Evolutionary conservation across 2,113 vertebrate genomes (phyloP).

Genomic region (Meleagris gallopavo): DNA sequence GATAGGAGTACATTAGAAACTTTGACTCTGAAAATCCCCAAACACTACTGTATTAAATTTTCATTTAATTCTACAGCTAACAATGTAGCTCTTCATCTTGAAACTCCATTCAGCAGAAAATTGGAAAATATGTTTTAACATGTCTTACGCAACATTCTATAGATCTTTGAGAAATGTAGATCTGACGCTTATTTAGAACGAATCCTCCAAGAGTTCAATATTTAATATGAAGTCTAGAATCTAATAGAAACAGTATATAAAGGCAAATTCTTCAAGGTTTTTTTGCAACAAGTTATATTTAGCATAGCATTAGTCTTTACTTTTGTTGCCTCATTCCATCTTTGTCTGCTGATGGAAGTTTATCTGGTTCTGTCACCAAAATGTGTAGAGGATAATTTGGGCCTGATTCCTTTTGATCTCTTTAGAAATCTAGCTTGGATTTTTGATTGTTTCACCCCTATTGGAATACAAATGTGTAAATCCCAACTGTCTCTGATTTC

Average conservation of each 20-base stretch:
- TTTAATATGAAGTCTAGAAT: not conserved
- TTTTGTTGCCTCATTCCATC: not conserved
- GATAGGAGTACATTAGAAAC: not conserved
- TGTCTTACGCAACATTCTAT: not conserved
- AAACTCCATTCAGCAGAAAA: not conserved
- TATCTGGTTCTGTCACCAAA: not conserved
- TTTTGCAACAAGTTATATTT: not conserved
- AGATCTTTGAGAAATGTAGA: not conserved
- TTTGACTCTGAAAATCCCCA: not conserved
- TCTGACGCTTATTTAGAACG: not conserved
- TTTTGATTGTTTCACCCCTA: not conserved
- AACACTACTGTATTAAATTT: fast-evolving
- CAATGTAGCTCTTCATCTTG: not conserved
- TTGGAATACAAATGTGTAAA: not conserved
- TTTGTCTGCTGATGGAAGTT: not conserved
- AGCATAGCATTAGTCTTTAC: not conserved
- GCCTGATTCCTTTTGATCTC: not conserved
- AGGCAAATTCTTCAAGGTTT: not conserved
- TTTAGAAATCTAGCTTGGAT: not conserved
- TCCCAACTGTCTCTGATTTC: not conserved
- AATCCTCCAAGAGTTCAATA: not conserved
- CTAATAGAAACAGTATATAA: not conserved
- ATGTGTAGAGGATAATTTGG: not conserved
- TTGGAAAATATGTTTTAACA: not conserved
- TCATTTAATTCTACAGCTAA: not conserved